Conservation (phyloP, 1,140 invertebrate genomes). For the Pogonomyrmex californicus region DNA sequence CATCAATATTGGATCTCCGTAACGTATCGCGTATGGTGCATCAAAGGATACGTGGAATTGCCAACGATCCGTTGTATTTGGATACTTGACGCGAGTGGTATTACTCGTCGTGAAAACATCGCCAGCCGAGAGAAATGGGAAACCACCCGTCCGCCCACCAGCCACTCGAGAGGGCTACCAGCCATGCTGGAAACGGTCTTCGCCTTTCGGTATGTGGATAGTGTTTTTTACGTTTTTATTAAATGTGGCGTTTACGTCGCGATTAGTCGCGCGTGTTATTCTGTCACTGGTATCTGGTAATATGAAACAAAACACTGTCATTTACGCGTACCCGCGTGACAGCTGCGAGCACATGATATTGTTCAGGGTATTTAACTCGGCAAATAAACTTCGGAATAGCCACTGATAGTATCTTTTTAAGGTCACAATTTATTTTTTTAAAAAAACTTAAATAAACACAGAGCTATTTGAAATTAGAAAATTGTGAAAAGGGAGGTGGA, state of each 20-base stretch:
- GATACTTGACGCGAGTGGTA: slow-evolving; percentile 76
- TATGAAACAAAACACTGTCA: slow-evolving; percentile 28
- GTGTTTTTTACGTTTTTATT: slow-evolving; percentile 62
- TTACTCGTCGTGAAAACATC: slow-evolving; percentile 82
- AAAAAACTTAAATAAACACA: slow-evolving; percentile 5
- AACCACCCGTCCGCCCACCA: slow-evolving; percentile 91
- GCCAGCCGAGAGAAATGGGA: slow-evolving; percentile 87
- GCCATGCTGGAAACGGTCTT: slow-evolving; percentile 83
- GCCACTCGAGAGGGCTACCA: slow-evolving; percentile 88
- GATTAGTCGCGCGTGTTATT: slow-evolving; percentile 60
- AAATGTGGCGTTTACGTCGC: slow-evolving; percentile 45
- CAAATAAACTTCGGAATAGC: not conserved
- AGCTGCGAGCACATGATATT: not conserved
- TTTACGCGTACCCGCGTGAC: not conserved
- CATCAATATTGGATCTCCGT: not conserved
- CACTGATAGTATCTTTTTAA: not conserved
- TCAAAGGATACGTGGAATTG: slow-evolving; percentile 71
- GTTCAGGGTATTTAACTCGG: not conserved
- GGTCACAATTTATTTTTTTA: not conserved
- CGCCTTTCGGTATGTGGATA: slow-evolving; percentile 84
- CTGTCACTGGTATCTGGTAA: not conserved
- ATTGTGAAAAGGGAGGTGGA: not conserved
- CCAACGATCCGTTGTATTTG: slow-evolving; percentile 74
- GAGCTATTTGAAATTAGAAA: slow-evolving; percentile 13
- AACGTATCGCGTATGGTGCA: slow-evolving; percentile 62